phyloP scores from a whole-genome alignment of 2,113 vertebrate species.

The Illadopsis cleaveri region DNA sequence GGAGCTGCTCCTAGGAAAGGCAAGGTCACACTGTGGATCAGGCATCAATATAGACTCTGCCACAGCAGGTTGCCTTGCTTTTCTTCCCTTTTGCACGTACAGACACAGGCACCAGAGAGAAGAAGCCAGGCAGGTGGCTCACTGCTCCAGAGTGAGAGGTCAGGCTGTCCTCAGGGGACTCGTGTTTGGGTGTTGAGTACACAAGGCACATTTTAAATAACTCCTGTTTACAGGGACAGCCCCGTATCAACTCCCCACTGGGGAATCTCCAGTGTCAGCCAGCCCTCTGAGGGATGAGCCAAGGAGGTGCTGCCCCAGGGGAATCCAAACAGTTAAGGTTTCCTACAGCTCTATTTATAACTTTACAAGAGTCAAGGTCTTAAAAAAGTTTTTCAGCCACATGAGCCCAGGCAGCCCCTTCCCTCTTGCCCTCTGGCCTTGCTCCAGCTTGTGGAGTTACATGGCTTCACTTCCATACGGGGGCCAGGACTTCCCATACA shows the following conservation, averaged over 20 bases:
- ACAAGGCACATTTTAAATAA: not conserved
- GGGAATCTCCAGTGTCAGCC: not conserved
- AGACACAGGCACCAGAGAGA: not conserved
- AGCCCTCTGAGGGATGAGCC: not conserved
- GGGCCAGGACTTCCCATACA: not conserved
- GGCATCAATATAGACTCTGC: not conserved
- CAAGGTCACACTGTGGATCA: fast-evolving
- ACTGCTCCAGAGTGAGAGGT: not conserved
- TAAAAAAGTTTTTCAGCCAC: not conserved
- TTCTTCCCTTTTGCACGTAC: not conserved
- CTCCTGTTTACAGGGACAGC: not conserved
- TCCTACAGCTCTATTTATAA: not conserved
- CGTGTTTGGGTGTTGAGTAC: not conserved
- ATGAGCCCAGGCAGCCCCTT: not conserved
- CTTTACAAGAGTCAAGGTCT: not conserved
- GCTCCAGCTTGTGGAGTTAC: not conserved
- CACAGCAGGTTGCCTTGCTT: not conserved
- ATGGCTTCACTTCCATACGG: not conserved
- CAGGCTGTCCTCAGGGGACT: not conserved
- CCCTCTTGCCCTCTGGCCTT: not conserved
- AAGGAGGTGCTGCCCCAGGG: not conserved
- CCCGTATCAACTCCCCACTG: not conserved
- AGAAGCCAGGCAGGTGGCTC: not conserved
- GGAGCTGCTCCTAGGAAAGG: not conserved
- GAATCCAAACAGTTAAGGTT: not conserved